Conservation (phyloP, 2,113 vertebrate species). For the Prinia subflava region DNA sequence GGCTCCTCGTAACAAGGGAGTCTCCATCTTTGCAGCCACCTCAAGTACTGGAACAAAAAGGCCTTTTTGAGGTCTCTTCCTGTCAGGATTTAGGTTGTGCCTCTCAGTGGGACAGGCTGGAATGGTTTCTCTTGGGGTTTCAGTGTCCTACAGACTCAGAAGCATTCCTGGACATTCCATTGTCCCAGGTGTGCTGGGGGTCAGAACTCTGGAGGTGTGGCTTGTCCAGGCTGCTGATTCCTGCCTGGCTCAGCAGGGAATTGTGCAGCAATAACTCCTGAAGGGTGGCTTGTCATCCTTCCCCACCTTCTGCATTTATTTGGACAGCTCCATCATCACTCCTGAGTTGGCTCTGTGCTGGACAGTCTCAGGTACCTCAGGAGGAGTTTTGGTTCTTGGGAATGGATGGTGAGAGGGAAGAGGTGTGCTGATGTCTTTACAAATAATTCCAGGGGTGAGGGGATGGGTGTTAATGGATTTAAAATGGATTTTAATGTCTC, state of each 20-base stretch:
- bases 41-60: neutral
- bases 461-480: rapidly evolving
- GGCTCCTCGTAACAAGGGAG: rapidly evolving
- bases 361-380: neutral
- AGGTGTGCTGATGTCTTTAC: neutral
- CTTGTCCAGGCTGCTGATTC: neutral
- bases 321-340: neutral
- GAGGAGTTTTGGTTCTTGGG: neutral
- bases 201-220: neutral
- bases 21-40: too few relatives aligned
- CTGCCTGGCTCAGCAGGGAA: neutral
- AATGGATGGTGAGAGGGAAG: neutral
- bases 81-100: neutral
- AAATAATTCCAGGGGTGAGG: neutral
- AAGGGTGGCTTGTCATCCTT: neutral
- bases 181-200: neutral
- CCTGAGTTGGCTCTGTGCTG: neutral
- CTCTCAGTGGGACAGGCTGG: neutral
- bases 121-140: neutral
- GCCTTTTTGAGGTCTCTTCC: neutral
- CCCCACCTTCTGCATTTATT: neutral
- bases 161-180: rapidly evolving
- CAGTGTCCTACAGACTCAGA: neutral
- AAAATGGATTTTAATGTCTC: too few relatives aligned
- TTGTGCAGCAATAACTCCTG: neutral